Percentiles rank a stretch among this genome's conserved stretches.
These are phyloP conservation scores for Genyomyrus donnyi DNA, from an alignment of 2,113 vertebrate species.

Conservation along the genomic window DNA sequence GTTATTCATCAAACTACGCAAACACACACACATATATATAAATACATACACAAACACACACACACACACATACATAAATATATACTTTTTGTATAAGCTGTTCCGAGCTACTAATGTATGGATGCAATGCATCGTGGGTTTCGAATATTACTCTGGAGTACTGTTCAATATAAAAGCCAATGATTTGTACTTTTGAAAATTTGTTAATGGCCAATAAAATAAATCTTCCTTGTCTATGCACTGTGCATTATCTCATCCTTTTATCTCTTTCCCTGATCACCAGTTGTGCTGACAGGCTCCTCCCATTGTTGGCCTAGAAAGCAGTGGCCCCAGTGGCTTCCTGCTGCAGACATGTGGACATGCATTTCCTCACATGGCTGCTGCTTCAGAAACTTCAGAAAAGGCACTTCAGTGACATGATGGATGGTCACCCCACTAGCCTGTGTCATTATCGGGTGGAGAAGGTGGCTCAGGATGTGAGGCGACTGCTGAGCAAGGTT, in stretches of 20 bases:
- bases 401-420: neutral
- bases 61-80: conserved; percentile 34
- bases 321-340: neutral
- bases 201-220: conserved; percentile 59
- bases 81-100: conserved; percentile 46
- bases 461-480: neutral
- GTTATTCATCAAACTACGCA: conserved; percentile 29
- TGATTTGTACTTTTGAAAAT: conserved; percentile 55
- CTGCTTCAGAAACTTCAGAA: neutral
- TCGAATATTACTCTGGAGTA: conserved; percentile 49
- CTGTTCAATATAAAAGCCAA: conserved; percentile 50
- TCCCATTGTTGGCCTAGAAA: neutral
- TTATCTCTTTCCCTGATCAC: neutral
- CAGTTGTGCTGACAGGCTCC: neutral
- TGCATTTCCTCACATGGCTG: neutral
- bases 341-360: neutral
- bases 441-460: neutral
- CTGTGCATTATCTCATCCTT: conserved; percentile 29
- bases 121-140: conserved; percentile 54
- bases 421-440: neutral
- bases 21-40: conserved; percentile 34
- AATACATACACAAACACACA: conserved; percentile 25
- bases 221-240: conserved; percentile 62
- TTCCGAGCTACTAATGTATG: conserved; percentile 45
- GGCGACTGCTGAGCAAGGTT: neutral